phyloP scores from a whole-genome alignment of 2,888 invertebrate species.

The Aricia artaxerxes region DNA sequence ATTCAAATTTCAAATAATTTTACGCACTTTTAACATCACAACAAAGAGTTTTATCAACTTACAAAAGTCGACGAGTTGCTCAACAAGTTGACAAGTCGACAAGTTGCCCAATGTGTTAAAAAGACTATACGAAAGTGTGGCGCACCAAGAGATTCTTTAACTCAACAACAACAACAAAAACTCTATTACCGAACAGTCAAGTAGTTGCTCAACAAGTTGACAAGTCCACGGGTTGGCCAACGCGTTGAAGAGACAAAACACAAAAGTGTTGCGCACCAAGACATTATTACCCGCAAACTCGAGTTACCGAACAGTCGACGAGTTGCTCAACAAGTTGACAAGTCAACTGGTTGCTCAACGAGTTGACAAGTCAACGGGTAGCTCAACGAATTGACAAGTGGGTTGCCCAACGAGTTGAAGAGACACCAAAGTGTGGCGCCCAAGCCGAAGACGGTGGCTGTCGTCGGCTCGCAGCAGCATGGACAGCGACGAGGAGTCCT shows the following conservation, averaged over 20 bases:
- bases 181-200: background rate
- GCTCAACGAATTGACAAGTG: too few relatives aligned
- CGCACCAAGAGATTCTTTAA: conserved; percentile 42
- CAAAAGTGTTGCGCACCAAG: conserved; percentile 65
- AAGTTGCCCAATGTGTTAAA: conserved; percentile 16
- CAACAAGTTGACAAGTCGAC: background rate
- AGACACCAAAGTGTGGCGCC: conserved; percentile 68
- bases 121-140: conserved; percentile 63
- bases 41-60: background rate
- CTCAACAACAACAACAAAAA: too few relatives aligned
- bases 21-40: background rate
- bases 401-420: conserved; percentile 24
- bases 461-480: conserved; percentile 69
- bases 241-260: conserved; percentile 39
- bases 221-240: background rate
- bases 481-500: conserved; percentile 85
- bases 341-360: background rate
- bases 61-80: background rate
- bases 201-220: background rate
- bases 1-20: background rate
- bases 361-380: background rate
- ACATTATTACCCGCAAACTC: too few relatives aligned
- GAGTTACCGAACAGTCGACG: background rate
- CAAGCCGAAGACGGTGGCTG: conserved; percentile 71
- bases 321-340: background rate